Percentiles rank a stretch among this genome's conserved stretches.
Conservation (phyloP, 2,888 invertebrate species). For the Caenorhabditis sp. region DNA sequence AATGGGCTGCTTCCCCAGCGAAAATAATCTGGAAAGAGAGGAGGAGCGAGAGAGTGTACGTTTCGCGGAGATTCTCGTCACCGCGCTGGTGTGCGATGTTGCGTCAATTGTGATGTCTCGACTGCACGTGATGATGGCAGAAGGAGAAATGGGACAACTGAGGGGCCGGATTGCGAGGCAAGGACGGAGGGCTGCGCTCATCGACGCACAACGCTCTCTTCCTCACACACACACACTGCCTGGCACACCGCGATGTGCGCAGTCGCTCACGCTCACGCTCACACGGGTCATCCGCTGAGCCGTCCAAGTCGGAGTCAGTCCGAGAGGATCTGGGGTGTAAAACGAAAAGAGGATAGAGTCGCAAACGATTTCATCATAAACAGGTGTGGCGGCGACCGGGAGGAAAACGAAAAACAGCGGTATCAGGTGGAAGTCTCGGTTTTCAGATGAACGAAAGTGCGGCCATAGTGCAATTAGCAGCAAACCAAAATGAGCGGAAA, state of each 20-base stretch:
- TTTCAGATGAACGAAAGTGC: no score
- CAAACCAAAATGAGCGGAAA: no score
- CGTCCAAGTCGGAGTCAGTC: neutral
- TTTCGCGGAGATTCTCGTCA: conserved; percentile 2
- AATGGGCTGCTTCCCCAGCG: neutral
- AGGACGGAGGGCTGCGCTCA: conserved; percentile 2
- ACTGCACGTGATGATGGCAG: conserved; percentile 41
- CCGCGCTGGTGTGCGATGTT: conserved; percentile 9
- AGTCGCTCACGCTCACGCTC: neutral
- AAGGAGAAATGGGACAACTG: conserved; percentile 1
- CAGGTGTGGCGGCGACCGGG: neutral
- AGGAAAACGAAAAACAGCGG: neutral
- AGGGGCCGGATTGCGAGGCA: conserved; percentile 16
- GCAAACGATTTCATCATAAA: neutral
- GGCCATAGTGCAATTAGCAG: no score
- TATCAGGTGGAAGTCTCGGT: no score
- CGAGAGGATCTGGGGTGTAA: neutral
- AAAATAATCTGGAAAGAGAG: conserved; percentile 28
- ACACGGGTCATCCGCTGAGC: neutral
- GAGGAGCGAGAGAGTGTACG: conserved; percentile 2
- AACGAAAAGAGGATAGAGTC: neutral
- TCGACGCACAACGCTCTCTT: conserved; percentile 15
- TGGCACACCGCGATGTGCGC: neutral
- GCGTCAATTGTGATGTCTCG: conserved; percentile 40
- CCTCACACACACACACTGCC: conserved; percentile 8